Evolutionary conservation across 2,113 vertebrate genomes (phyloP), one percentile per base, ranked within the genome.

Genomic region (Cavia aperea): DNA sequence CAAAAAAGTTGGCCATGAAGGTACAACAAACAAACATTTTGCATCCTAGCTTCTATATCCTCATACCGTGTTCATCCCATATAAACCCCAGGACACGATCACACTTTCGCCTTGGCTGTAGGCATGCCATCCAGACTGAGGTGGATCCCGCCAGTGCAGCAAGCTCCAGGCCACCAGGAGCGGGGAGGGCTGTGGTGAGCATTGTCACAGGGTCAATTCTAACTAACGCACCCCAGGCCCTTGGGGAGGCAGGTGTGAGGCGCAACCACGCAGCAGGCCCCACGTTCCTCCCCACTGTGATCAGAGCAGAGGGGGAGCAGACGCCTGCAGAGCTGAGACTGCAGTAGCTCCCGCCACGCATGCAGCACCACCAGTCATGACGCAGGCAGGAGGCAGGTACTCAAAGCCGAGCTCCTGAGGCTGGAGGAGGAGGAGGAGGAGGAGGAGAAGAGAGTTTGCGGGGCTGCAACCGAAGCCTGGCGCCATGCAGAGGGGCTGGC

Each of bases 11-110:
- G 77, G 23, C 58, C 75, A 58, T 33, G 78, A 70, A 70, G 21
- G 77, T 14, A 9, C 63, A 72, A 90, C 23, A n/a, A 39, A 63
- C 66, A 70, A 65, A 65, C 88, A 60, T 46, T 60, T 68, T 58
- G n/a, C 84, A 43, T 88, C 39, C 62, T 72, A 73, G 33, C 89
- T 86, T 82, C 92, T 39, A 95, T 90, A 65, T 73, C 81, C 58
- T 82, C 36, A 26, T 62, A 89, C 7, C 51, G 39, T 26, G 19
- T 60, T 90, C 86, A 58, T 46, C 70, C 92, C 72, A 77, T 1
- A 24, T 60, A 79, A 5, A 39, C 43, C 29, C 49, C 78, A 81
- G 8, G 90, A 94, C 46, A 70, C 86, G 89, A 94, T 62, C 19
- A 77, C 14, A 5, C 31, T 33, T 36, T 12, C 29, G 31, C 31